Evolutionary conservation across 2,797 vertebrate species (phyloP).

Genomic region (Crenuchus spilurus): DNA sequence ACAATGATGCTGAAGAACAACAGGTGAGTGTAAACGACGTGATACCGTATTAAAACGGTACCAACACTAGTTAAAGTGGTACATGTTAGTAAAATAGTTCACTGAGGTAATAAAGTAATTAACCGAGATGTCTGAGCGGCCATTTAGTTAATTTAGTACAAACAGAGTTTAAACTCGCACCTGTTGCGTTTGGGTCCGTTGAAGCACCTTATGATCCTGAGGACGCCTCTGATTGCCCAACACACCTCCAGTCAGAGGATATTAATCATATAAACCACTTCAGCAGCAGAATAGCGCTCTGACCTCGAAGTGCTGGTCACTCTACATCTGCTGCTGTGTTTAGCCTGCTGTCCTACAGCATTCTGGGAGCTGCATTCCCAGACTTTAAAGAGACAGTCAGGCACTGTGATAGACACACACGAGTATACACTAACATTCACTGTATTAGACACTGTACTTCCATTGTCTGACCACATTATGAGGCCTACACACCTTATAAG

Average conservation of each 20-base stretch:
- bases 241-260: background rate
- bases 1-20: conserved; percentile 8
- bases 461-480: too few relatives aligned
- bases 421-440: too few relatives aligned
- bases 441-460: too few relatives aligned
- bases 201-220: background rate
- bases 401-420: background rate
- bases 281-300: background rate
- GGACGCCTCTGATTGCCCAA: background rate
- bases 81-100: too few relatives aligned
- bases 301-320: background rate
- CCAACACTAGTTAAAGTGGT: background rate
- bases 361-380: conserved; percentile 25
- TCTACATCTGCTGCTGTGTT: background rate
- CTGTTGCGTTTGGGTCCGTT: background rate
- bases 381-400: conserved; percentile 12
- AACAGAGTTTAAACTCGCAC: background rate
- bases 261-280: background rate
- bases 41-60: background rate
- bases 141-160: background rate
- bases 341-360: background rate
- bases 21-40: background rate
- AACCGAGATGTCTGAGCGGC: background rate
- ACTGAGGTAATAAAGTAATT: background rate
- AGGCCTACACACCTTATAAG: too few relatives aligned